These are phyloP conservation scores for Sebastes alutus DNA, from an alignment of 2,797 vertebrate genomes.

Conservation along the genomic window DNA sequence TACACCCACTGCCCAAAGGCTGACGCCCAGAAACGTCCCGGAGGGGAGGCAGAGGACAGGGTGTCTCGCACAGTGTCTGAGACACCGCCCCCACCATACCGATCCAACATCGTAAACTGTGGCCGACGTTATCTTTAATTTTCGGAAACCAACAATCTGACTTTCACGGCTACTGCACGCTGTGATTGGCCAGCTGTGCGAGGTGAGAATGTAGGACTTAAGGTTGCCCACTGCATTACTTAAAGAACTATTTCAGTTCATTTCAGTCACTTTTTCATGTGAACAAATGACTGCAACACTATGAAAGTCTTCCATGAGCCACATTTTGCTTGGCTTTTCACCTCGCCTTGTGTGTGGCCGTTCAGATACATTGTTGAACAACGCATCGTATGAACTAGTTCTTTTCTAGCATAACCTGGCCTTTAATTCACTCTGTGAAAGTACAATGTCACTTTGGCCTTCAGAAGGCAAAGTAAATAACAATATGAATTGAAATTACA, in stretches of 20 bases:
- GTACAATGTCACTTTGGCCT: not conserved
- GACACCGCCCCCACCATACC: not conserved
- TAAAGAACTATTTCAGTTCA: not conserved
- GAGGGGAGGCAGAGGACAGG: too few relatives aligned
- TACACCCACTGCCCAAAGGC: too few relatives aligned
- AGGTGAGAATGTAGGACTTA: not conserved
- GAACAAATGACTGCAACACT: not conserved
- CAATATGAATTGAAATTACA: not conserved
- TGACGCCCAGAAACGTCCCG: too few relatives aligned
- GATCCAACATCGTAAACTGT: not conserved
- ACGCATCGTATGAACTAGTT: not conserved
- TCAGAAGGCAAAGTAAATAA: not conserved
- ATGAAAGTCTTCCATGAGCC: not conserved
- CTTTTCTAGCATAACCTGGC: too few relatives aligned
- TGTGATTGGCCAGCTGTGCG: not conserved
- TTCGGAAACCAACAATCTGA: not conserved
- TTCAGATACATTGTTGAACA: too few relatives aligned
- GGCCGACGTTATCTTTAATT: not conserved
- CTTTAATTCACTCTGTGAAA: not conserved
- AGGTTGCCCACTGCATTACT: not conserved
- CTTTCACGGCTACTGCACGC: not conserved
- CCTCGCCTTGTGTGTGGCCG: not conserved
- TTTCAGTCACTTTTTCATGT: not conserved
- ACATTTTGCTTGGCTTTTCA: not conserved
- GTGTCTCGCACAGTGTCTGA: not conserved